These are phyloP conservation scores for Parapsyche elsis DNA, from an alignment of 1,140 invertebrate genomes.

Conservation along the genomic window DNA sequence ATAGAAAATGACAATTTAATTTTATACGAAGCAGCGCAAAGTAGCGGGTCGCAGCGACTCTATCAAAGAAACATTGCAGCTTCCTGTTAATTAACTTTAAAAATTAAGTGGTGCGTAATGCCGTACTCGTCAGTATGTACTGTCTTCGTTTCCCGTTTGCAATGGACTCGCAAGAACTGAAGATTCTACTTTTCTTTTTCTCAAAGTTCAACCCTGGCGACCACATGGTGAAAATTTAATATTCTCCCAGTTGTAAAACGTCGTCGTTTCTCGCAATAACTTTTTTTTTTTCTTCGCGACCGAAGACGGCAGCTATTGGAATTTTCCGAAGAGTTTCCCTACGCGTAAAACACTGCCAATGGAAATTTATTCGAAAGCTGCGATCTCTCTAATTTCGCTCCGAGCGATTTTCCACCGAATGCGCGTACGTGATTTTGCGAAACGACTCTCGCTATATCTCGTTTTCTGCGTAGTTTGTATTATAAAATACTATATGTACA, in stretches of 20 bases:
- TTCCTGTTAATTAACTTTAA: neutral
- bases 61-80: neutral
- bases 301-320: constrained; percentile 2
- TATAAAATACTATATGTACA: no score
- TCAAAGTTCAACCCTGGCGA: neutral
- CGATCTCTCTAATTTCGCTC: neutral
- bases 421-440: neutral
- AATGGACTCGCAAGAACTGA: neutral
- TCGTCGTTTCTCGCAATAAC: neutral
- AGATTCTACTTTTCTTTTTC: neutral
- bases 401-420: neutral
- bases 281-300: constrained; percentile 9
- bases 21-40: neutral
- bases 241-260: constrained; percentile 21
- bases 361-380: neutral
- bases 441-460: neutral
- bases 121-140: neutral
- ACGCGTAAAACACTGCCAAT: neutral
- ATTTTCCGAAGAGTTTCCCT: neutral
- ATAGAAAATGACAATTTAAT: neutral
- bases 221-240: neutral
- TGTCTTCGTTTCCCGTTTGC: neutral
- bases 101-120: constrained; percentile 25
- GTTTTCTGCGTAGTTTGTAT: neutral
- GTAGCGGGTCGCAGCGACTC: neutral